Conservation (phyloP, 1,140 invertebrate genomes). For the Grapholita molesta region DNA sequence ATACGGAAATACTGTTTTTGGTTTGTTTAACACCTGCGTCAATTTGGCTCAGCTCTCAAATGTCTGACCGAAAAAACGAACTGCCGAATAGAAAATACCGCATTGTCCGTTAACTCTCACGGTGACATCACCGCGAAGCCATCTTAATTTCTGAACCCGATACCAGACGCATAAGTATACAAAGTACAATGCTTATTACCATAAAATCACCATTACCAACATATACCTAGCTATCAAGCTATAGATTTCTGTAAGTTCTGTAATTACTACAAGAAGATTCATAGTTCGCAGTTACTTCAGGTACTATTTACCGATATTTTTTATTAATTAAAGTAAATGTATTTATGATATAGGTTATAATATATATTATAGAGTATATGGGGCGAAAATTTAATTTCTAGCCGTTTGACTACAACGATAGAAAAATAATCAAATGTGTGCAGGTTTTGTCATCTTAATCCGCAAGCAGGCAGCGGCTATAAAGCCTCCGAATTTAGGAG, state of each 20-base stretch:
- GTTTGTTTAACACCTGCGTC: neutral
- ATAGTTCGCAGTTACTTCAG: neutral
- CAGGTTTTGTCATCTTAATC: constrained; percentile 20
- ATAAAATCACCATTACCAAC: neutral
- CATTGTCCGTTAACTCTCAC: constrained; percentile 37
- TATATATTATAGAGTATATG: too few species aligned
- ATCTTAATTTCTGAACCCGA: constrained; percentile 45
- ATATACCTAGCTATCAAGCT: neutral
- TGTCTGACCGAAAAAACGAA: neutral
- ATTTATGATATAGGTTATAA: too few species aligned
- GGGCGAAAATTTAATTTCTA: neutral
- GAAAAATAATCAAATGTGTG: neutral
- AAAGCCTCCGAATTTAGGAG: constrained; percentile 30
- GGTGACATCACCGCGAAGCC: constrained; percentile 55
- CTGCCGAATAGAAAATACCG: constrained; percentile 4
- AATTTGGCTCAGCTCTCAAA: neutral
- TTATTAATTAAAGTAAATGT: too few species aligned
- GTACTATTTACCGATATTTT: constrained; percentile 6
- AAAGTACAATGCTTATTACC: neutral
- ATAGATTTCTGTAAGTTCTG: neutral
- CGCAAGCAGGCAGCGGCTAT: constrained; percentile 1
- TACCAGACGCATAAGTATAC: constrained; percentile 22
- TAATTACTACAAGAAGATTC: neutral
- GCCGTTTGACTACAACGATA: neutral
- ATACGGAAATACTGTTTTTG: too few species aligned